Percentiles rank a stretch among this genome's conserved stretches.
Evolutionary conservation across 2,797 vertebrate genomes (phyloP).

Genomic region (Cyclopterus lumpus): DNA sequence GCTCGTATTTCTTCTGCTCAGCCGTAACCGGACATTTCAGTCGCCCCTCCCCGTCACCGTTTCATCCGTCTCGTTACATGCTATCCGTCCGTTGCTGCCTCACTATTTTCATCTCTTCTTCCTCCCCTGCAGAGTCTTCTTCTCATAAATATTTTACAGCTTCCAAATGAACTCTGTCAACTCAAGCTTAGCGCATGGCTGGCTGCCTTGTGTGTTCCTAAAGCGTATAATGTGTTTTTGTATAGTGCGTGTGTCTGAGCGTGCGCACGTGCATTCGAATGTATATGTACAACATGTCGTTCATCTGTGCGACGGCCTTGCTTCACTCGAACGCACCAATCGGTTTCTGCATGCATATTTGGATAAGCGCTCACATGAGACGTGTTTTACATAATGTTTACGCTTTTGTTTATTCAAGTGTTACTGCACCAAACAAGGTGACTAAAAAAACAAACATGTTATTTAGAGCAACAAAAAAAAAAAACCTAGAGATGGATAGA

Average conservation of each 20-base stretch:
- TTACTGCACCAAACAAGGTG: conserved; percentile 21
- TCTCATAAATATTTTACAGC: conserved; percentile 82
- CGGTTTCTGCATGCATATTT: conserved; percentile 21
- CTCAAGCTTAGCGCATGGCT: conserved; percentile 61
- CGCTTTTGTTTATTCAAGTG: conserved; percentile 22
- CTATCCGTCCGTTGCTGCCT: conserved; percentile 44
- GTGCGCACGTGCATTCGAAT: conserved; percentile 25
- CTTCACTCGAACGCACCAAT: conserved; percentile 1
- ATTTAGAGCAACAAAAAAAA: conserved; percentile 27
- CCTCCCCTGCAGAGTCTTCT: conserved; percentile 67
- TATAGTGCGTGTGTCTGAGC: neutral
- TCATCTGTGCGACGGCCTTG: conserved; percentile 9
- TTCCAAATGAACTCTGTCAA: conserved; percentile 79
- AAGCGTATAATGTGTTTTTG: conserved; percentile 53
- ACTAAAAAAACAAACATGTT: conserved; percentile 27
- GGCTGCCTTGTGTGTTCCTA: conserved; percentile 55
- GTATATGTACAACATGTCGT: neutral
- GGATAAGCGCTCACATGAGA: conserved; percentile 1
- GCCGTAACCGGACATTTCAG: conserved; percentile 50
- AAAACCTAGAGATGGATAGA: neutral
- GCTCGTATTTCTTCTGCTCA: conserved; percentile 53
- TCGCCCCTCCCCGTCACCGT: conserved; percentile 40
- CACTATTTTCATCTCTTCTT: conserved; percentile 62
- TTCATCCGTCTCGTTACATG: conserved; percentile 58
- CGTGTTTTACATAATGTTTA: conserved; percentile 29